These are phyloP conservation scores for Netelia virgata DNA, from an alignment of 2,888 invertebrate species.

Conservation along the genomic window DNA sequence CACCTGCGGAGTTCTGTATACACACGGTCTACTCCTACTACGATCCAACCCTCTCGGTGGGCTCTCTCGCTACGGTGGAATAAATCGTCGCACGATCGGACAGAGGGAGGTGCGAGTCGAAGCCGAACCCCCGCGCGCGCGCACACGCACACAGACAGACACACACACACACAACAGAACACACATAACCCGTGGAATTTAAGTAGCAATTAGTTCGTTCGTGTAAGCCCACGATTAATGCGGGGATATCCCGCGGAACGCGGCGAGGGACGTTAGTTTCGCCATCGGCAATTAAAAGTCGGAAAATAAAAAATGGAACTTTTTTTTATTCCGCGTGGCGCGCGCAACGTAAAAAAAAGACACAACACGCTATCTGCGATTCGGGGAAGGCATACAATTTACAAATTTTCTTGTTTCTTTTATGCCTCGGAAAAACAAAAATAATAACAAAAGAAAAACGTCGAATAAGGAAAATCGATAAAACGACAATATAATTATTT, in stretches of 20 bases:
- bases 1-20: constrained; percentile 25
- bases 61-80: constrained; percentile 49
- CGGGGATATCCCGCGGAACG: constrained; percentile 34
- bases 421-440: too few relatives aligned
- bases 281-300: constrained; percentile 25
- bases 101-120: constrained; percentile 13
- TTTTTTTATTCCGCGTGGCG: neutral
- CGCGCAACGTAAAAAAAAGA: neutral
- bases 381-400: too few relatives aligned
- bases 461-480: too few relatives aligned
- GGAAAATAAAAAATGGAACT: constrained; percentile 10
- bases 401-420: too few relatives aligned
- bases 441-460: too few relatives aligned
- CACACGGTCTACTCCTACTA: constrained; percentile 6
- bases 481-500: too few relatives aligned
- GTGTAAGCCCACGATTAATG: constrained; percentile 40
- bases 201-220: constrained; percentile 57
- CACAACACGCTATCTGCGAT: neutral
- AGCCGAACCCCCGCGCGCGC: neutral
- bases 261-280: neutral
- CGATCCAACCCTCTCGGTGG: constrained; percentile 9
- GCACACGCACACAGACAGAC: neutral
- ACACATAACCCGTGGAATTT: constrained; percentile 45
- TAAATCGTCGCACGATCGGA: constrained; percentile 54
- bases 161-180: constrained; percentile 13